These are phyloP conservation scores for Agrotis clavis DNA, from an alignment of 2,888 invertebrate genomes.

Conservation along the genomic window DNA sequence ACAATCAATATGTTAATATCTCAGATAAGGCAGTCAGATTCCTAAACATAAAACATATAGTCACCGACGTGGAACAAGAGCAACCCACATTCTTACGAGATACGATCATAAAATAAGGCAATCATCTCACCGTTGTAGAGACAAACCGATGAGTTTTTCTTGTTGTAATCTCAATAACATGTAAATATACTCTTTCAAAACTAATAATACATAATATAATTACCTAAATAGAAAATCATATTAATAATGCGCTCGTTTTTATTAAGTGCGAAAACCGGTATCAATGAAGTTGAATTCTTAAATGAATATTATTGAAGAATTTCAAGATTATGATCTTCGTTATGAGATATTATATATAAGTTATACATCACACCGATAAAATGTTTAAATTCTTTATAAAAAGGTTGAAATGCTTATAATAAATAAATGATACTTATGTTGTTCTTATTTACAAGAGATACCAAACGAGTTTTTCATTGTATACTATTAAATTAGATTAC, in stretches of 20 bases:
- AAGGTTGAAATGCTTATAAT: constrained; percentile 3
- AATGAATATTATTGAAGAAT: constrained; percentile 37
- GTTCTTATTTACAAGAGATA: background rate
- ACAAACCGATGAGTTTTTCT: constrained; percentile 79
- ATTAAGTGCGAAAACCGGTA: constrained; percentile 55
- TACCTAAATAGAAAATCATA: constrained; percentile 38
- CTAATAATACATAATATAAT: constrained; percentile 44
- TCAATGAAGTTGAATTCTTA: constrained; percentile 36
- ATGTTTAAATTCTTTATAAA: constrained; percentile 9
- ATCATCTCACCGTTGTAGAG: constrained; percentile 72
- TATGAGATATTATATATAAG: constrained; percentile 37
- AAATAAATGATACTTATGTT: background rate
- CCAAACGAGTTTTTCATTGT: background rate
- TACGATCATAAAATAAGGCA: constrained; percentile 84
- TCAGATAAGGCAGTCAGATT: constrained; percentile 87
- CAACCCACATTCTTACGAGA: constrained; percentile 83
- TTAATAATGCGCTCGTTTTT: constrained; percentile 47
- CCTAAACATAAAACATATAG: constrained; percentile 81
- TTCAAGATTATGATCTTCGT: constrained; percentile 46
- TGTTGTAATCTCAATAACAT: constrained; percentile 68
- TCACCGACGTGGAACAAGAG: constrained; percentile 82
- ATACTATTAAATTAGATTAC: background rate
- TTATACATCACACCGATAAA: constrained; percentile 26
- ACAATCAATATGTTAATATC: constrained; percentile 90
- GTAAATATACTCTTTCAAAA: constrained; percentile 51